Evolutionary conservation across 2,888 invertebrate species (phyloP).

Genomic region (Cancer borealis): DNA sequence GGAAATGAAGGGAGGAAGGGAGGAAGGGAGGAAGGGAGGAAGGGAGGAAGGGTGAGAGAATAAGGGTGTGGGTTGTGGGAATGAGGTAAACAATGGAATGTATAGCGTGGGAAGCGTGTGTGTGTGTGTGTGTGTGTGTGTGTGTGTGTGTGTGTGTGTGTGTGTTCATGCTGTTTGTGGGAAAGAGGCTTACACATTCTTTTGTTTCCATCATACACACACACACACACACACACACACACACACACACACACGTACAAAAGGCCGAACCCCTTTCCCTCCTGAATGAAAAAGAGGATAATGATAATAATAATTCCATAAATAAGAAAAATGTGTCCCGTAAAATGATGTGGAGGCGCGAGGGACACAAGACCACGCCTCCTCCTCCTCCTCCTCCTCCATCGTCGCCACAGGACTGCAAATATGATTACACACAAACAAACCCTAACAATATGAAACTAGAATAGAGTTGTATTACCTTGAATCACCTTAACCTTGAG

Average conservation of each 20-base stretch:
- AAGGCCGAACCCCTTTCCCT: background rate
- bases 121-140: conserved; percentile 43
- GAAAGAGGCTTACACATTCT: background rate
- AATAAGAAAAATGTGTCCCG: conserved; percentile 16
- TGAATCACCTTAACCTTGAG: background rate
- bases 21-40: background rate
- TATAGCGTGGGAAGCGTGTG: conserved; percentile 7
- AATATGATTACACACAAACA: background rate
- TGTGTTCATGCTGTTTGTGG: background rate
- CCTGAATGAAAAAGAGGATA: conserved; percentile 36
- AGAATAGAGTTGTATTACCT: background rate
- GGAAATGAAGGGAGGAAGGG: background rate
- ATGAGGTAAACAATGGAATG: conserved; percentile 40
- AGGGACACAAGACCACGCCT: background rate
- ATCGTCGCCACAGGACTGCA: background rate
- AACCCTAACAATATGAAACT: background rate
- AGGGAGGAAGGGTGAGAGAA: background rate
- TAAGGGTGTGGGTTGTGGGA: conserved; percentile 18
- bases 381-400: conserved; percentile 25
- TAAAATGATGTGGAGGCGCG: background rate
- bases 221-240: conserved; percentile 16
- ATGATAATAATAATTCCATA: conserved; percentile 4
- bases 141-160: conserved; percentile 48
- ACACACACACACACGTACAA: conserved; percentile 29
- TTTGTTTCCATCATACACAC: background rate